Conservation (phyloP, 1,140 invertebrate species). For the Temnothorax curvispinosus region DNA sequence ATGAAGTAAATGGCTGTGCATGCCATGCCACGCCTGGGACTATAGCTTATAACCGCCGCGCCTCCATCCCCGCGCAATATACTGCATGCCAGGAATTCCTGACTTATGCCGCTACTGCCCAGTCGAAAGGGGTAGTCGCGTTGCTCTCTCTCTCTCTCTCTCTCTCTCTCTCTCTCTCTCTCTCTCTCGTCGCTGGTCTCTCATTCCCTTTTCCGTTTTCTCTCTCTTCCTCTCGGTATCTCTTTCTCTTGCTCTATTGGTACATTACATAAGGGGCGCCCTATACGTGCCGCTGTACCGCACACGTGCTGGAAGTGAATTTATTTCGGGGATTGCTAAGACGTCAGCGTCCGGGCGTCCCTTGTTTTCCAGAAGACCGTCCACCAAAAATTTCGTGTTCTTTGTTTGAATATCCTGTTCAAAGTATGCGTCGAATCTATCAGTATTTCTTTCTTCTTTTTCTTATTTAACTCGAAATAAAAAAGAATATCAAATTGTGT, state of each 20-base stretch:
- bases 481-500: background rate
- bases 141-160: background rate
- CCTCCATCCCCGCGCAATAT: slow-evolving; percentile 83
- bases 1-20: slow-evolving; percentile 87
- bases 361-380: slow-evolving; percentile 49
- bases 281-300: slow-evolving; percentile 28
- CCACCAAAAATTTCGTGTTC: slow-evolving; percentile 59
- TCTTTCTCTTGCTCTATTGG: slow-evolving; percentile 32
- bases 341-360: background rate
- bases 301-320: slow-evolving; percentile 69
- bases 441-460: background rate
- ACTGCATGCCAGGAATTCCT: slow-evolving; percentile 85
- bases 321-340: slow-evolving; percentile 71
- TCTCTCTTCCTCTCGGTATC: background rate
- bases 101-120: slow-evolving; percentile 84
- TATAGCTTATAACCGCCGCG: slow-evolving; percentile 85
- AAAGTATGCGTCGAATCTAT: background rate
- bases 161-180: background rate
- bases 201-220: background rate
- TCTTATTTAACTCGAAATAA: background rate
- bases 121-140: slow-evolving; percentile 78
- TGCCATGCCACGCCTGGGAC: slow-evolving; percentile 82
- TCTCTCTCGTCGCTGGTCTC: background rate
- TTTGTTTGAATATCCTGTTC: slow-evolving; percentile 48
- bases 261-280: slow-evolving; percentile 68